Evolutionary conservation across 2,888 invertebrate species (phyloP).

Genomic region (Formica aserva): DNA sequence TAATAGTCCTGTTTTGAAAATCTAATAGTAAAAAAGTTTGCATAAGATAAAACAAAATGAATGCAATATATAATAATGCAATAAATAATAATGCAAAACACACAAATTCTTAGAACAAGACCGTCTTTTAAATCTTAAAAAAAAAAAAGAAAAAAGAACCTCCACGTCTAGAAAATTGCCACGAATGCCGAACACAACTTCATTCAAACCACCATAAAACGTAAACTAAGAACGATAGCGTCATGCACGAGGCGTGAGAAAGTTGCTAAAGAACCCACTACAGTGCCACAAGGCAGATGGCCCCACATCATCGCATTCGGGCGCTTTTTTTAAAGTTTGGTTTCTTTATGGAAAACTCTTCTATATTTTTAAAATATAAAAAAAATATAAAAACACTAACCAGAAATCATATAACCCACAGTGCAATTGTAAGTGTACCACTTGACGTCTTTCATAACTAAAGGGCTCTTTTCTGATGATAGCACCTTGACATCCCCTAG

Average conservation of each 20-base stretch:
- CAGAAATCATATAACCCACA: constrained; percentile 94
- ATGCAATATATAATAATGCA: not conserved
- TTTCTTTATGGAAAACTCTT: too few species aligned
- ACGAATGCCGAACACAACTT: too few species aligned
- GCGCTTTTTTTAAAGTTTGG: too few species aligned
- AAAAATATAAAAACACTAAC: constrained; percentile 85
- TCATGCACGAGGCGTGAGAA: too few species aligned
- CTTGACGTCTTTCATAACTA: constrained; percentile 96
- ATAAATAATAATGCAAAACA: not conserved
- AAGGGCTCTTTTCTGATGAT: constrained; percentile 94
- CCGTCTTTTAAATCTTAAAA: not conserved
- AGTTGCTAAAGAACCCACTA: too few species aligned
- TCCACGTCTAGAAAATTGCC: too few species aligned
- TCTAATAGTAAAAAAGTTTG: not conserved
- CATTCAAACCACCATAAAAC: too few species aligned
- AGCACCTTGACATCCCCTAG: constrained; percentile 96
- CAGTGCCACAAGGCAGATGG: too few species aligned
- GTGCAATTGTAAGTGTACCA: constrained; percentile 96
- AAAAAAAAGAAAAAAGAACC: too few species aligned
- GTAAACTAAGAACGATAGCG: too few species aligned
- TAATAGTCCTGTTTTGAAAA: not conserved
- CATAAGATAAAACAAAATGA: not conserved
- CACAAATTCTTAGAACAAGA: not conserved
- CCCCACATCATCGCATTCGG: too few species aligned
- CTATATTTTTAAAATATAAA: too few species aligned